phyloP scores from a whole-genome alignment of 2,888 invertebrate genomes.

The Cephus rjabovi region DNA sequence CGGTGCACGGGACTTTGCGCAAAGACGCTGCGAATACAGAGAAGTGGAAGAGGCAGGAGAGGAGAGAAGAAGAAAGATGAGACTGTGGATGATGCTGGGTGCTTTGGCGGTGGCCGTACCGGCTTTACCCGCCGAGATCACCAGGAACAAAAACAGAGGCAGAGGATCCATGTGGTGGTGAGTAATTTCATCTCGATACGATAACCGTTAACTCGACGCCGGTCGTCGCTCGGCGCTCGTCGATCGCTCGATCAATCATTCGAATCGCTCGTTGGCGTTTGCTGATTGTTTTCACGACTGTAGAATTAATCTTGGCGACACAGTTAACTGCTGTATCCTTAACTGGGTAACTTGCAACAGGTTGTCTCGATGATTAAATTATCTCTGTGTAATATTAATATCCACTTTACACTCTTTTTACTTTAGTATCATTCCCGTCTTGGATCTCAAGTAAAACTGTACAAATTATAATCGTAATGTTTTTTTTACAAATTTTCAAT shows the following conservation, averaged over 20 bases:
- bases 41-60: not conserved
- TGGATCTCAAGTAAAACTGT: not conserved
- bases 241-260: not conserved
- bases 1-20: slow-evolving; percentile 12
- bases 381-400: not conserved
- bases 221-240: not conserved
- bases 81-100: slow-evolving; percentile 61
- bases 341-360: not conserved
- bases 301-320: not conserved
- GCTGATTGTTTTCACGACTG: not conserved
- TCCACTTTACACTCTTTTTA: not conserved
- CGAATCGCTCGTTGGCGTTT: not conserved
- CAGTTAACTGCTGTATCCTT: not conserved
- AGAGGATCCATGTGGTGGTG: slow-evolving; percentile 95
- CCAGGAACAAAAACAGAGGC: slow-evolving; percentile 75
- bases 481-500: not conserved
- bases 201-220: not conserved
- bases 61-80: slow-evolving; percentile 40
- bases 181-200: slow-evolving; percentile 61
- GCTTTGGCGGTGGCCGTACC: slow-evolving; percentile 70
- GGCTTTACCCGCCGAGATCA: slow-evolving; percentile 62
- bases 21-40: not conserved
- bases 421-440: not conserved
- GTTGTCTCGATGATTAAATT: not conserved
- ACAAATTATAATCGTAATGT: not conserved